Conservation (phyloP, 2,888 invertebrate species). For the Eupithecia exiguata region DNA sequence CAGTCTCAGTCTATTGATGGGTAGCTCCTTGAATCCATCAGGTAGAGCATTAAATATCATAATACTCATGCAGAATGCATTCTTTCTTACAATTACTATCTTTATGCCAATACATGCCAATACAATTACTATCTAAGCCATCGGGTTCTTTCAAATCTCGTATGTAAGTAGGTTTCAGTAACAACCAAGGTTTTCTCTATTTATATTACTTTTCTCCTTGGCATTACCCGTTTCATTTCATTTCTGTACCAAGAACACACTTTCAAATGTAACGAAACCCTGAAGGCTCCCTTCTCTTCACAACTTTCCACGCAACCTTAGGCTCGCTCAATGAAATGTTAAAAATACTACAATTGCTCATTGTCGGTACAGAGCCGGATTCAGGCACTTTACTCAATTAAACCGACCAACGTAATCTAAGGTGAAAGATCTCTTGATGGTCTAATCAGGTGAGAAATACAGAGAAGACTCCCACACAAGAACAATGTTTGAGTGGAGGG, state of each 20-base stretch:
- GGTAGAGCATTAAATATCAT: too few relatives aligned
- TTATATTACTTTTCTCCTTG: not conserved
- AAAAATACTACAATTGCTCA: slow-evolving; percentile 39
- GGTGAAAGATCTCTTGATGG: slow-evolving; percentile 28
- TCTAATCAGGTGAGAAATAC: slow-evolving; percentile 4
- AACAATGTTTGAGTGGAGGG: not conserved
- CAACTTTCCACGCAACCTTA: not conserved
- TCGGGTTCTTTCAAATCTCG: too few relatives aligned
- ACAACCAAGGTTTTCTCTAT: too few relatives aligned
- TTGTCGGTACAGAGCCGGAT: slow-evolving; percentile 27
- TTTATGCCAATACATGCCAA: too few relatives aligned
- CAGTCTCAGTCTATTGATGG: too few relatives aligned
- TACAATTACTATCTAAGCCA: too few relatives aligned
- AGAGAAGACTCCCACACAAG: not conserved
- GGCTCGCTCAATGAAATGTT: slow-evolving; percentile 19
- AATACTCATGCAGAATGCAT: too few relatives aligned
- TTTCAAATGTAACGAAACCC: slow-evolving; percentile 16
- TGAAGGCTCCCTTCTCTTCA: slow-evolving; percentile 18
- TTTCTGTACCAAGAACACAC: slow-evolving; percentile 16
- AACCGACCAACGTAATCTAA: slow-evolving; percentile 10
- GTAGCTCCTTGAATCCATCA: too few relatives aligned
- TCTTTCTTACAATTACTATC: too few relatives aligned
- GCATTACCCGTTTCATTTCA: slow-evolving; percentile 4
- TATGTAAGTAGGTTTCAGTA: too few relatives aligned
- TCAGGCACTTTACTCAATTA: slow-evolving; percentile 23